Conservation (phyloP, 2,888 invertebrate genomes). For the Leptinotarsa tumamoca region DNA sequence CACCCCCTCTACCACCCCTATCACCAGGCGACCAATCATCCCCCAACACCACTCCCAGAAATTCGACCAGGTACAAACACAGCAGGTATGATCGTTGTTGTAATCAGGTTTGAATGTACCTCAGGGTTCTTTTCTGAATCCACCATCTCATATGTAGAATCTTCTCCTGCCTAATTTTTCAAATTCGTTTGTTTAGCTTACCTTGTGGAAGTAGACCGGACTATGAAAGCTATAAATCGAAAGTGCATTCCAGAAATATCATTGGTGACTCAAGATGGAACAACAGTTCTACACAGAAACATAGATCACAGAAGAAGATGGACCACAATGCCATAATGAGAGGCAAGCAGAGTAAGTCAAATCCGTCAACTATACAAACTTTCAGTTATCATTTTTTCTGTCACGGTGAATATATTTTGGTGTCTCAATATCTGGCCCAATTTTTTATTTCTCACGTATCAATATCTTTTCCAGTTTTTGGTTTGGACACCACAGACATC, state of each 20-base stretch:
- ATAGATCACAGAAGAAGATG: slow-evolving; percentile 67
- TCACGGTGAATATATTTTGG: too few species aligned
- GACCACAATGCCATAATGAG: slow-evolving; percentile 69
- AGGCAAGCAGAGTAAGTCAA: slow-evolving; percentile 72
- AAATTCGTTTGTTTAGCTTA: slow-evolving; percentile 66
- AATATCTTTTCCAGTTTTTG: slow-evolving; percentile 71
- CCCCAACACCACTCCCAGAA: slow-evolving; percentile 65
- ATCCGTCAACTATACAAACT: neutral
- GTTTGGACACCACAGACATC: slow-evolving; percentile 79
- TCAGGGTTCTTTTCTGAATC: neutral
- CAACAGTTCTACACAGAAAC: slow-evolving; percentile 67
- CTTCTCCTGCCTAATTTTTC: neutral
- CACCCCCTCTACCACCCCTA: slow-evolving; percentile 82
- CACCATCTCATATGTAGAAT: neutral
- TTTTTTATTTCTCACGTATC: neutral
- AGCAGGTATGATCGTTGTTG: slow-evolving; percentile 56
- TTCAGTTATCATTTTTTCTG: neutral
- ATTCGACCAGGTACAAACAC: slow-evolving; percentile 66
- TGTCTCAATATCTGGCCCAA: neutral
- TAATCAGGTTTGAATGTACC: neutral
- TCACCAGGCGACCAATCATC: slow-evolving; percentile 74
- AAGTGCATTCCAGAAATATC: slow-evolving; percentile 59
- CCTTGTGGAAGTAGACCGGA: slow-evolving; percentile 74
- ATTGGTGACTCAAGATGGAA: slow-evolving; percentile 59
- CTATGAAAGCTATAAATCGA: slow-evolving; percentile 69